Conservation (phyloP, 2,797 vertebrate species). For the Loris lydekkerianus region DNA sequence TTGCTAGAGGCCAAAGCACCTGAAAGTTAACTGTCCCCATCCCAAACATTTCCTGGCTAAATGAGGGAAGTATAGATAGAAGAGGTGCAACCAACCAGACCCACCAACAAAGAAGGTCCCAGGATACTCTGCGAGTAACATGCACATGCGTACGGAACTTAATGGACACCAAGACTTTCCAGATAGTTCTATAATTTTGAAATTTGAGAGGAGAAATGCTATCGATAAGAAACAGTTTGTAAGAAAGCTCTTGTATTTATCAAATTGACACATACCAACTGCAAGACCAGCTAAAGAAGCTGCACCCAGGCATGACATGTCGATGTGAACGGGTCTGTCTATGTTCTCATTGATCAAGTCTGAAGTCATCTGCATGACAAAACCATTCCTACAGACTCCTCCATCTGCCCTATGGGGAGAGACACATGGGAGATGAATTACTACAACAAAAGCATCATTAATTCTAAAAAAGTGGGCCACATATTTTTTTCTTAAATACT, state of each 20-base stretch:
- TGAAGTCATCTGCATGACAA: conserved; percentile 98
- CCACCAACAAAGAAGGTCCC: background rate
- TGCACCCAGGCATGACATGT: conserved; percentile 97
- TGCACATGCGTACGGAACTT: background rate
- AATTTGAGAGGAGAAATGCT: background rate
- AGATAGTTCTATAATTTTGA: background rate
- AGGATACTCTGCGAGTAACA: background rate
- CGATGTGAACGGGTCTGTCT: conserved; percentile 89
- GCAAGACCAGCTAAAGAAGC: conserved; percentile 96
- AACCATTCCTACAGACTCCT: conserved; percentile 95
- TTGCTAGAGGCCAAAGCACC: background rate
- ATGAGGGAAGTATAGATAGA: background rate
- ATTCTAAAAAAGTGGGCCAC: background rate
- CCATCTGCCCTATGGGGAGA: conserved; percentile 93
- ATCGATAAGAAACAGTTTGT: background rate
- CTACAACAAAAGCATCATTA: background rate
- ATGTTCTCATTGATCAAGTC: conserved; percentile 94
- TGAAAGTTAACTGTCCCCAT: background rate
- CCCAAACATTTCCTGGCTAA: background rate
- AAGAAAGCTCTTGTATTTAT: background rate
- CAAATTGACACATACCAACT: conserved; percentile 90
- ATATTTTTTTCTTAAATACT: background rate
- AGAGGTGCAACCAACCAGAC: background rate
- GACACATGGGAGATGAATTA: conserved; percentile 40
- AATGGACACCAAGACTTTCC: background rate